Evolutionary conservation across 2,888 invertebrate genomes (phyloP).

Genomic region (Malachius bipustulatus): DNA sequence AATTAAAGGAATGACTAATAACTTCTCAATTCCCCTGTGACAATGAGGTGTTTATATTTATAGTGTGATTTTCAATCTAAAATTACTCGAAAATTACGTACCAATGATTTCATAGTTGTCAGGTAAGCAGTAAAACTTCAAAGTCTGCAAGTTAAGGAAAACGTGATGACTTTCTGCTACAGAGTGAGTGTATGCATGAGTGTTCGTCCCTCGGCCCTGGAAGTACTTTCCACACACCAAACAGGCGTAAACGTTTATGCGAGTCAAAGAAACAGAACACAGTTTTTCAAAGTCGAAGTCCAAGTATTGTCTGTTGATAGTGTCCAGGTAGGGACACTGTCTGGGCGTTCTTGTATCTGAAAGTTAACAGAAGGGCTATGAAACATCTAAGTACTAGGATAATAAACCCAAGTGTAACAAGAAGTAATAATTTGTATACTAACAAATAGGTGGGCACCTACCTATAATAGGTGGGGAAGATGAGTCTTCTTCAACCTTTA

Average conservation of each 20-base stretch:
- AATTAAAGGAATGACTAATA: no score
- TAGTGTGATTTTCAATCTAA: no score
- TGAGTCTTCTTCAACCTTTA: no score
- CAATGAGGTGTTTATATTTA: no score
- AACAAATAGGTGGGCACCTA: no score
- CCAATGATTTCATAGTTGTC: constrained; percentile 99
- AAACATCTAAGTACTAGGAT: no score
- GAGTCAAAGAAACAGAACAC: constrained; percentile 93
- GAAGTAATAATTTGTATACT: no score
- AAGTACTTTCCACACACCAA: constrained; percentile 99
- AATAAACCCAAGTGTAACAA: no score
- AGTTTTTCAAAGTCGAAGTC: constrained; percentile 99
- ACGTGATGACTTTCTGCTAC: constrained; percentile 98
- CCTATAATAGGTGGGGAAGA: no score
- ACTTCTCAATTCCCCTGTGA: no score
- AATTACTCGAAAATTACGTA: constrained; percentile 39
- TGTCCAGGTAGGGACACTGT: constrained; percentile 93
- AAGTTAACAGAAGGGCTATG: no score
- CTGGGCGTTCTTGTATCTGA: constrained; percentile 15
- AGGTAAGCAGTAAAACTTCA: constrained; percentile 97
- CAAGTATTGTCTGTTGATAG: constrained; percentile 90
- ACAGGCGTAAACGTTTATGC: constrained; percentile 99
- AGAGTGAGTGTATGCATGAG: constrained; percentile 98
- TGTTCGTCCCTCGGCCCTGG: constrained; percentile 91
- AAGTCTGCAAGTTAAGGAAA: constrained; percentile 88